These are phyloP conservation scores for Tangara arthus DNA, from an alignment of 2,797 vertebrate species.

Conservation along the genomic window DNA sequence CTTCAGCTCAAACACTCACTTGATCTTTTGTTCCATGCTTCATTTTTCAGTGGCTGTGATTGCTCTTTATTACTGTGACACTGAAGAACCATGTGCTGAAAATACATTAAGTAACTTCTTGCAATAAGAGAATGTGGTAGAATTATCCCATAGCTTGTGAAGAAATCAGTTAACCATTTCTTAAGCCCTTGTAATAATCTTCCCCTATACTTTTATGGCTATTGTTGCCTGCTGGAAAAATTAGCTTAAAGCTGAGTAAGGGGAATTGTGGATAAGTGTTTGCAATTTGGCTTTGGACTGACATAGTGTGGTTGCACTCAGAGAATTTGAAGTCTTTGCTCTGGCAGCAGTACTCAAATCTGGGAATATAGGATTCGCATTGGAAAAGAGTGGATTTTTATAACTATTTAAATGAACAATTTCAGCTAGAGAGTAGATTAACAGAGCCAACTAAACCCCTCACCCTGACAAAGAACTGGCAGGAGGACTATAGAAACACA, in stretches of 20 bases:
- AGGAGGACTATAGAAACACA: conserved; percentile 57
- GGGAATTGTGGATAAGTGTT: conserved; percentile 45
- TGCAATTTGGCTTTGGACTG: conserved; percentile 64
- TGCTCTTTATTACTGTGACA: conserved; percentile 27
- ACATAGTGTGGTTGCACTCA: conserved; percentile 30
- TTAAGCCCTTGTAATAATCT: background rate
- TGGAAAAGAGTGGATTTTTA: conserved; percentile 56
- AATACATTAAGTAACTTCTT: background rate
- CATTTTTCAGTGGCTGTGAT: conserved; percentile 1
- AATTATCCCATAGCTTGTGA: background rate
- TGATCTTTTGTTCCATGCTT: background rate
- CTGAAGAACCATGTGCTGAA: background rate
- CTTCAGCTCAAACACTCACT: conserved; percentile 34
- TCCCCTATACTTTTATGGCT: background rate
- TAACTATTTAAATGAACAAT: conserved; percentile 62
- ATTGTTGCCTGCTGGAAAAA: conserved; percentile 48
- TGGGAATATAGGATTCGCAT: conserved; percentile 34
- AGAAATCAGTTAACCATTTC: background rate
- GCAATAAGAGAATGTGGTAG: background rate
- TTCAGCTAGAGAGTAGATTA: conserved; percentile 62
- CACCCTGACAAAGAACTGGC: conserved; percentile 71
- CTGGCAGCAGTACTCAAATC: conserved; percentile 53
- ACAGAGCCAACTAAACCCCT: conserved; percentile 65
- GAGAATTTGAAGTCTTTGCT: conserved; percentile 59
- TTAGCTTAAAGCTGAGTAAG: conserved; percentile 55